phyloP scores from a whole-genome alignment of 2,888 invertebrate species.

The Nomada fabriciana region DNA sequence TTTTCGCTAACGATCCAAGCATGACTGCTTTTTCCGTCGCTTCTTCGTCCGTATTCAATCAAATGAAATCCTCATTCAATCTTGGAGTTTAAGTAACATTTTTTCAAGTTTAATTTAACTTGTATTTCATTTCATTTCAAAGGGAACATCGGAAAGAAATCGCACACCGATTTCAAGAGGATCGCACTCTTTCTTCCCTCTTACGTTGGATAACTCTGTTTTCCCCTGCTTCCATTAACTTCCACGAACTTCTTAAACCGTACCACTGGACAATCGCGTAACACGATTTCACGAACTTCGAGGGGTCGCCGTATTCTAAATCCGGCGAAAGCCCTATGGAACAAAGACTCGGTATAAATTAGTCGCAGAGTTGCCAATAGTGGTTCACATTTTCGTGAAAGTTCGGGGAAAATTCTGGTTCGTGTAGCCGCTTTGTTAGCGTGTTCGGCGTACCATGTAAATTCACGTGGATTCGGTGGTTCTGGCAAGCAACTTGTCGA shows the following conservation, averaged over 20 bases:
- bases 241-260: background rate
- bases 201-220: no score
- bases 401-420: no score
- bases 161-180: background rate
- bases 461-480: background rate
- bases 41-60: no score
- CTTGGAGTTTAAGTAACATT: no score
- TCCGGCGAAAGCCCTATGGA: background rate
- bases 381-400: no score
- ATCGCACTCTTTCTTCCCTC: background rate
- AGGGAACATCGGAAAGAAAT: conserved; percentile 13
- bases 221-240: background rate
- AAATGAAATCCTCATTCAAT: no score
- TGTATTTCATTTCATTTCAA: conserved; percentile 4
- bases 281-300: background rate
- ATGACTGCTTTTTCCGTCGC: no score
- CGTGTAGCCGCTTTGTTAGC: background rate
- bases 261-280: background rate
- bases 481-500: conserved; percentile 36
- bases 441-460: background rate
- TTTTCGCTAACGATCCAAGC: background rate
- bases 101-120: no score
- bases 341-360: conserved; percentile 4
- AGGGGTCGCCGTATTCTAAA: no score
- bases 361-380: background rate